Conservation (phyloP, 2,113 vertebrate species). For the Ifrita kowaldi region DNA sequence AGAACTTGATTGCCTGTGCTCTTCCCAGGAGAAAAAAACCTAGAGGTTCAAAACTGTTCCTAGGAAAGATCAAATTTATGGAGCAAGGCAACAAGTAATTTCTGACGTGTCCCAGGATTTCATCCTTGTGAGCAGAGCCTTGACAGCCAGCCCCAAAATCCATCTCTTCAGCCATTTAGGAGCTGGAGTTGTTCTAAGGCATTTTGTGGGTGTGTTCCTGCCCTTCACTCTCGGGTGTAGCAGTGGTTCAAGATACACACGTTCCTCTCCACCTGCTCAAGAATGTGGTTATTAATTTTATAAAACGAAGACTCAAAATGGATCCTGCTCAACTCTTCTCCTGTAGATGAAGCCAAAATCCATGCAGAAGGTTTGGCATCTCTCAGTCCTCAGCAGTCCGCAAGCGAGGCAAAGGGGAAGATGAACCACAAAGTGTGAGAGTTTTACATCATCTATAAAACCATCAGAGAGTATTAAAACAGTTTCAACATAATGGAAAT, state of each 20-base stretch:
- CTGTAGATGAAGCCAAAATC: neutral
- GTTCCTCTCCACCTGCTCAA: neutral
- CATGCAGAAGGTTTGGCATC: neutral
- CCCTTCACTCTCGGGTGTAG: neutral
- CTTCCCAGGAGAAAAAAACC: neutral
- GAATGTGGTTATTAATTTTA: neutral
- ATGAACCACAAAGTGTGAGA: neutral
- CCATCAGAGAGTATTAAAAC: neutral
- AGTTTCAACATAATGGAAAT: neutral
- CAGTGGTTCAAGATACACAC: neutral
- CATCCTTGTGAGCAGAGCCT: neutral
- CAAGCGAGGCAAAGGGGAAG: neutral
- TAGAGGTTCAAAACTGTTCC: neutral
- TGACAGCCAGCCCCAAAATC: neutral
- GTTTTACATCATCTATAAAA: neutral
- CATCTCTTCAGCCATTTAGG: neutral
- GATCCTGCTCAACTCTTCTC: neutral
- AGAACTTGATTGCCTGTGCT: neutral
- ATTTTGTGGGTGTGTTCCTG: neutral
- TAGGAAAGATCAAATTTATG: neutral
- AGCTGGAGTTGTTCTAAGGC: neutral
- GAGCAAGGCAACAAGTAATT: neutral
- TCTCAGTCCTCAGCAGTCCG: neutral
- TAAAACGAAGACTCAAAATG: neutral
- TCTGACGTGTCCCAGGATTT: neutral